Base-by-base conservation (phyloP, 2,113 vertebrate species). In the Cyprinodon tularosa region DNA sequence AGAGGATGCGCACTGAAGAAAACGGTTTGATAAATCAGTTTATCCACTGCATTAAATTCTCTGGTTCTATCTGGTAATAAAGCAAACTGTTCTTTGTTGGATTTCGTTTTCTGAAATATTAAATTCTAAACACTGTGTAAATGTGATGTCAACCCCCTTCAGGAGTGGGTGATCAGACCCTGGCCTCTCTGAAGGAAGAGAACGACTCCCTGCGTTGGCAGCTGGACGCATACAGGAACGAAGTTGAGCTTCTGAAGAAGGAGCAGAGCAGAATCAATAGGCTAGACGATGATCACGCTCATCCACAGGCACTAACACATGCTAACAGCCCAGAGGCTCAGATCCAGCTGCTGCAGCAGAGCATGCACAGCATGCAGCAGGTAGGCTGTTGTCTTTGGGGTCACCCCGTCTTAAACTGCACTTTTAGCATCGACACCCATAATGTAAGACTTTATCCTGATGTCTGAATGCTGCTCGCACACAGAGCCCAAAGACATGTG, bases 121-220 rank as follows among this genome's bases (percentile, higher is more conserved):
- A 14, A 20, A 4, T 40, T 65, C 4, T 45, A 45, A 45, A 11
- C 44, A 45, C 12, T 45, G 44, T 11, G 9, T 45, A 45, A 45
- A 36, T 12, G 14, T 38, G 36, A 13, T 62, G 57, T 40, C 2
- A 2, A 3, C 68, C 20, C 71, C 60, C 36, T 44, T 45, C 84
- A 98, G 97, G 96, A 77, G 86, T 95, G 77, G 95, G 94, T 0
- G 96, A 94, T 48, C 96, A 97, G 85, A 94, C 95, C 0, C 96
- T 95, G 3, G 95, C 84, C 0, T 91, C 96, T 0, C 94, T 99
- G 4, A 95, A 94, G 80, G 98, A 99, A 80, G 97, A 99, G 93
- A 99, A 99, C 0, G 96, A 97, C 90, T 99, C 97, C n/a, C 95
- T 99, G 36, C 96, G 98, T 0, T 98, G 98, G 96, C 97, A 98